Conservation (phyloP, 1,140 invertebrate genomes). For the Portunus trituberculatus region DNA sequence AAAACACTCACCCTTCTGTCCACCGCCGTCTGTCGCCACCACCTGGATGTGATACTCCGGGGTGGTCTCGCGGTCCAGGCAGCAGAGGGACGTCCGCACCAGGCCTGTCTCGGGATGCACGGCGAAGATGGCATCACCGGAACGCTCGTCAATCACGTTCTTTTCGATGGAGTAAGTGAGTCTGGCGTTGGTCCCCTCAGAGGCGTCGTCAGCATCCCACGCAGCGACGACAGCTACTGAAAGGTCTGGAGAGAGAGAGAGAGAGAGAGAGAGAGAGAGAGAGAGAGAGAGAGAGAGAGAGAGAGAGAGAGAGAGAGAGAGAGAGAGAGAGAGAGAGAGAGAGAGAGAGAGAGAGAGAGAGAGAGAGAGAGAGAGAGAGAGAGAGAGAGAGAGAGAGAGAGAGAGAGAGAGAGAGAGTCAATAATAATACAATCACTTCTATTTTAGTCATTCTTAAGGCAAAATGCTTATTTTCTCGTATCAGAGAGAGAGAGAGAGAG, state of each 20-base stretch:
- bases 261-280: slow-evolving; percentile 20
- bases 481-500: too few species aligned
- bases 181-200: slow-evolving; percentile 54
- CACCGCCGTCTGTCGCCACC: slow-evolving; percentile 38
- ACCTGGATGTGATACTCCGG: slow-evolving; percentile 51
- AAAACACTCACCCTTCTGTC: slow-evolving; percentile 17
- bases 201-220: slow-evolving; percentile 43
- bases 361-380: background rate
- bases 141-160: slow-evolving; percentile 29
- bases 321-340: slow-evolving; percentile 13
- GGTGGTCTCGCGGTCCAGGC: slow-evolving; percentile 46
- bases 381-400: slow-evolving; percentile 5
- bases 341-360: slow-evolving; percentile 11
- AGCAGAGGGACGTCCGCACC: slow-evolving; percentile 36
- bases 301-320: slow-evolving; percentile 20
- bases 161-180: slow-evolving; percentile 47
- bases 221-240: slow-evolving; percentile 32
- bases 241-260: slow-evolving; percentile 16
- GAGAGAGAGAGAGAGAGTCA: background rate
- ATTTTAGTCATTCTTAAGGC: too few species aligned
- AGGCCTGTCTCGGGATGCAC: slow-evolving; percentile 39
- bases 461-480: too few species aligned
- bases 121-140: slow-evolving; percentile 46
- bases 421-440: too few species aligned
- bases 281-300: slow-evolving; percentile 12